Evolutionary conservation across 1,140 invertebrate species (phyloP).

Genomic region (Heliothis virescens): DNA sequence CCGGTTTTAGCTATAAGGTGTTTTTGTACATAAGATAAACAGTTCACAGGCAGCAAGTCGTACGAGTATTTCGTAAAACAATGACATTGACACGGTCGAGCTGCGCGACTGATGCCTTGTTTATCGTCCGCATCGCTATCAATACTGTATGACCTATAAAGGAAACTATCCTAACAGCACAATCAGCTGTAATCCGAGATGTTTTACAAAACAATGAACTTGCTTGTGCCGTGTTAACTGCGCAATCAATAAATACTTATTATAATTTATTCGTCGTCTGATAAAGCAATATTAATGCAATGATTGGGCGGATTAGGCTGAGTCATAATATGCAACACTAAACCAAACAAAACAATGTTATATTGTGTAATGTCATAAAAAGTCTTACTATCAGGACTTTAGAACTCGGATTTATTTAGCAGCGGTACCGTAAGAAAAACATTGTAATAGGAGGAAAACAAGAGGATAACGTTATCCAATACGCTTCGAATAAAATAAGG

Average conservation of each 20-base stretch:
- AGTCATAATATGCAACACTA: too few relatives aligned
- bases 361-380: too few relatives aligned
- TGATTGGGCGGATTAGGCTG: too few relatives aligned
- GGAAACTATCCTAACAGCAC: background rate
- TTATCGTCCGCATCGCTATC: conserved; percentile 4
- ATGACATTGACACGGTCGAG: conserved; percentile 11
- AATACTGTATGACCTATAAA: background rate
- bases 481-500: too few relatives aligned
- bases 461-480: too few relatives aligned
- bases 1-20: background rate
- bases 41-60: background rate
- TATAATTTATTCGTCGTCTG: too few relatives aligned
- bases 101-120: background rate
- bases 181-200: conserved; percentile 15
- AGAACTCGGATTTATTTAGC: too few relatives aligned
- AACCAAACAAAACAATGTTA: too few relatives aligned
- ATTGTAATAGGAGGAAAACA: too few relatives aligned
- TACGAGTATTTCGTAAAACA: background rate
- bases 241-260: background rate
- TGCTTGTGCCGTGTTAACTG: background rate
- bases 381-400: too few relatives aligned
- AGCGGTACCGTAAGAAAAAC: too few relatives aligned
- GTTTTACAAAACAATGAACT: conserved; percentile 2
- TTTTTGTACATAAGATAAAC: background rate
- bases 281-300: too few relatives aligned